These are phyloP conservation scores for Onychomys leucogaster DNA, from an alignment of 2,797 vertebrate genomes.

Conservation along the genomic window DNA sequence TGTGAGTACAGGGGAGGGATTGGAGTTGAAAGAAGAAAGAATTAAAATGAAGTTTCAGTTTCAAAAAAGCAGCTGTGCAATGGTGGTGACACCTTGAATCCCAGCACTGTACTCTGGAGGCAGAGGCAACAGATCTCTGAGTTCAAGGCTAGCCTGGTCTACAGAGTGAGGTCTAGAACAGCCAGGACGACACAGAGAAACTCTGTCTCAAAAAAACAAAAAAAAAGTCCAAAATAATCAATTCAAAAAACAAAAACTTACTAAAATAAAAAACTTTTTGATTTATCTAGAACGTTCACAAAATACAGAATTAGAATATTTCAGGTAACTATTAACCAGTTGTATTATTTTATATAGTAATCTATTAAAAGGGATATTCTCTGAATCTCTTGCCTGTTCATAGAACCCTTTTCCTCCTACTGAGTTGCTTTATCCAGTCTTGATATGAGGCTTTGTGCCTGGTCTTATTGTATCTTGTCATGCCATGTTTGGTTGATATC, in stretches of 20 bases:
- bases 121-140: background rate
- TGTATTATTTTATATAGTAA: background rate
- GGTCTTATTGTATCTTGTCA: background rate
- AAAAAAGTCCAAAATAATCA: background rate
- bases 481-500: background rate
- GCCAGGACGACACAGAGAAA: too few species aligned
- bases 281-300: background rate
- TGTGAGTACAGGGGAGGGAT: background rate
- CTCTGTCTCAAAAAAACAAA: background rate
- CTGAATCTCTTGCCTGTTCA: background rate
- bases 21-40: background rate
- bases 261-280: background rate
- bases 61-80: background rate
- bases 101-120: background rate
- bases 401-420: background rate
- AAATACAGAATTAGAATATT: background rate
- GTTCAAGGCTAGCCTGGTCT: background rate
- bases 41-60: background rate
- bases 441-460: background rate
- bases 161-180: too few species aligned
- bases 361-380: background rate
- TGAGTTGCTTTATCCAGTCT: background rate
- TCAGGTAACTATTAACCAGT: background rate
- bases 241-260: background rate
- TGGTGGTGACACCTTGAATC: background rate